A percentile compares a stretch with the other conserved stretches of the same genome.
Conservation (phyloP, 2,888 invertebrate genomes). For the Lasioglossum zephyrum region DNA sequence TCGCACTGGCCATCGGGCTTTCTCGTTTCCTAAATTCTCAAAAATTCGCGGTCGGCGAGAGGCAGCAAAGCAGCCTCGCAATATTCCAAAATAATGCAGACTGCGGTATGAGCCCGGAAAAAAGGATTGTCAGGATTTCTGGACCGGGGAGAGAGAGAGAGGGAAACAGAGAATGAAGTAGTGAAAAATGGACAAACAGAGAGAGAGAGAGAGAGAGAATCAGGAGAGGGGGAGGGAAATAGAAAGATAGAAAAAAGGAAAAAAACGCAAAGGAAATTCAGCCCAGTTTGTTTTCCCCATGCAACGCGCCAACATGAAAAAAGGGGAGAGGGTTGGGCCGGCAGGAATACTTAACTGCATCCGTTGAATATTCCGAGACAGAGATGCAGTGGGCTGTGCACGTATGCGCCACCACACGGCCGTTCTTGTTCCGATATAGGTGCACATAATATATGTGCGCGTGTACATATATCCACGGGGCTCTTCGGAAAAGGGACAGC, state of each 20-base stretch:
- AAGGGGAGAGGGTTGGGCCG: slow-evolving; percentile 11
- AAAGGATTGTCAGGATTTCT: slow-evolving; percentile 6
- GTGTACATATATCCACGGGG: slow-evolving; percentile 35
- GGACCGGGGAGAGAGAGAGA: not conserved
- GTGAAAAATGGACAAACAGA: not conserved
- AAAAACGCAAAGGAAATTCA: slow-evolving; percentile 24
- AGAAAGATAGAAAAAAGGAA: no score
- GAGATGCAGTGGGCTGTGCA: slow-evolving; percentile 38
- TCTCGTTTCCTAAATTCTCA: not conserved
- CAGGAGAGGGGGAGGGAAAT: not conserved
- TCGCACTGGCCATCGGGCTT: not conserved
- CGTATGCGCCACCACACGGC: slow-evolving; percentile 12
- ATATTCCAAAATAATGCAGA: slow-evolving; percentile 26
- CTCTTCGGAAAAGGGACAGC: slow-evolving; percentile 73
- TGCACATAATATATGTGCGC: slow-evolving; percentile 37
- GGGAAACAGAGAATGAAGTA: not conserved
- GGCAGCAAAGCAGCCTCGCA: not conserved
- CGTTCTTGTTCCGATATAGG: slow-evolving; percentile 27
- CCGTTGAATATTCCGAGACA: slow-evolving; percentile 68
- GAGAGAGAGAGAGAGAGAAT: not conserved
- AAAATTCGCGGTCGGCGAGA: slow-evolving; percentile 13
- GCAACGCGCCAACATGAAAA: slow-evolving; percentile 50
- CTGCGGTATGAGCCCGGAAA: not conserved
- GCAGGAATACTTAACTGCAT: slow-evolving; percentile 60
- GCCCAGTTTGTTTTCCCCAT: slow-evolving; percentile 42